phyloP scores from a whole-genome alignment of 30 jellyfish, hydroid and myxozoan species.

The Pelagia noctiluca region DNA sequence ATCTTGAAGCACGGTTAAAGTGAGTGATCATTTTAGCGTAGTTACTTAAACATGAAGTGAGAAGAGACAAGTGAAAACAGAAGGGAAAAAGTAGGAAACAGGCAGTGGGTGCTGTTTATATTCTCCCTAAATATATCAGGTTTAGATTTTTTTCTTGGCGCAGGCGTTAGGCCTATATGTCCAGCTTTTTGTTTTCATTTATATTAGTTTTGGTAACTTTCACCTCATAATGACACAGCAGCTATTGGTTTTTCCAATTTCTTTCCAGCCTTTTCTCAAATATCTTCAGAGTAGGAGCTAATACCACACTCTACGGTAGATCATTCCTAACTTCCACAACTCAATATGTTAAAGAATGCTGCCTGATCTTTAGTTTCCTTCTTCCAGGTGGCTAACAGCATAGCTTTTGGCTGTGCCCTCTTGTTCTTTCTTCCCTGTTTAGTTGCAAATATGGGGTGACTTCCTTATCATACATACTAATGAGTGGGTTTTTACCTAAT shows the following conservation, averaged over 20 bases:
- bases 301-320: background rate
- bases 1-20: too few species aligned
- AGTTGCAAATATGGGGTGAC: background rate
- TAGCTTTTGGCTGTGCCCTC: background rate
- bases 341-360: background rate
- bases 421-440: background rate
- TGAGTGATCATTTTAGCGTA: too few species aligned
- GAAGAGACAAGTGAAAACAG: too few species aligned
- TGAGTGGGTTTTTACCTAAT: too few species aligned
- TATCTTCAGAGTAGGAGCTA: slow-evolving; percentile 1
- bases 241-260: background rate
- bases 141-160: background rate
- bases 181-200: background rate
- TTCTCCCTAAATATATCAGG: too few species aligned
- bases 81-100: too few species aligned
- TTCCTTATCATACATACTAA: background rate
- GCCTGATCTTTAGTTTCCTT: background rate
- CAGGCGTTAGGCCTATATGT: slow-evolving; percentile 5
- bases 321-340: background rate
- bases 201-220: background rate
- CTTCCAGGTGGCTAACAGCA: background rate
- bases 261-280: background rate
- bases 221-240: background rate
- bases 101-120: too few species aligned
- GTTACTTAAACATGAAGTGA: too few species aligned